phyloP scores from a whole-genome alignment of 1,140 invertebrate genomes.

The Drosophila virilis region DNA sequence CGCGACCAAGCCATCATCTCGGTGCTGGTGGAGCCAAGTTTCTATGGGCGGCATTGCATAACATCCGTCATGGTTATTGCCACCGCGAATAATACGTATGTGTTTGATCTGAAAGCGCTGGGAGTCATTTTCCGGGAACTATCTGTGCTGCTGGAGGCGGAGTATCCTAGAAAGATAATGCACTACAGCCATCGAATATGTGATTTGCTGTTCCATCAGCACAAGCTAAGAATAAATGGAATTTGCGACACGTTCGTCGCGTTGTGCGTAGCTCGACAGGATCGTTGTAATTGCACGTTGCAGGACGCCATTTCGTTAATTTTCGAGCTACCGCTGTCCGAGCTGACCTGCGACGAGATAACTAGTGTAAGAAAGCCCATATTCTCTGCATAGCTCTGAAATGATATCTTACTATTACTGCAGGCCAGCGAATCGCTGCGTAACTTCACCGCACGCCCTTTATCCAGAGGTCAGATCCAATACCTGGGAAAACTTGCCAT shows the following conservation, averaged over 20 bases:
- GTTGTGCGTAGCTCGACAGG: conserved; percentile 37
- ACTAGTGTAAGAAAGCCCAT: conserved; percentile 2
- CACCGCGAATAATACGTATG: conserved; percentile 45
- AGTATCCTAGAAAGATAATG: conserved; percentile 49
- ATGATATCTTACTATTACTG: neutral
- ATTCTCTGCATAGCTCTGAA: neutral
- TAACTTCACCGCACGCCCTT: conserved; percentile 42
- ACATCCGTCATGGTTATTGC: conserved; percentile 51
- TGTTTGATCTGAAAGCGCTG: conserved; percentile 55
- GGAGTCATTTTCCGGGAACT: conserved; percentile 48
- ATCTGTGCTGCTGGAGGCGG: conserved; percentile 30
- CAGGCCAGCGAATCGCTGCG: conserved; percentile 37
- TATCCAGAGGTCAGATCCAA: conserved; percentile 34
- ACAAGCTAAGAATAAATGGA: conserved; percentile 43
- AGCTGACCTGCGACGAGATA: conserved; percentile 49
- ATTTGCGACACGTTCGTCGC: conserved; percentile 55
- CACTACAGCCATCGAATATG: conserved; percentile 61
- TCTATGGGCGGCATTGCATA: conserved; percentile 53
- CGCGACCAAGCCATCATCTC: conserved; percentile 45
- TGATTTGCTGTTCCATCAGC: conserved; percentile 38
- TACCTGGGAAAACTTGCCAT: conserved; percentile 53
- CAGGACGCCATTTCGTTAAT: conserved; percentile 46
- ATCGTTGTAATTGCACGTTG: conserved; percentile 21
- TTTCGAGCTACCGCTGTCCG: conserved; percentile 28
- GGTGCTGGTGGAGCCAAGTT: conserved; percentile 55